phyloP scores from a whole-genome alignment of 2,888 invertebrate species.

The Mallateleia sp. region DNA sequence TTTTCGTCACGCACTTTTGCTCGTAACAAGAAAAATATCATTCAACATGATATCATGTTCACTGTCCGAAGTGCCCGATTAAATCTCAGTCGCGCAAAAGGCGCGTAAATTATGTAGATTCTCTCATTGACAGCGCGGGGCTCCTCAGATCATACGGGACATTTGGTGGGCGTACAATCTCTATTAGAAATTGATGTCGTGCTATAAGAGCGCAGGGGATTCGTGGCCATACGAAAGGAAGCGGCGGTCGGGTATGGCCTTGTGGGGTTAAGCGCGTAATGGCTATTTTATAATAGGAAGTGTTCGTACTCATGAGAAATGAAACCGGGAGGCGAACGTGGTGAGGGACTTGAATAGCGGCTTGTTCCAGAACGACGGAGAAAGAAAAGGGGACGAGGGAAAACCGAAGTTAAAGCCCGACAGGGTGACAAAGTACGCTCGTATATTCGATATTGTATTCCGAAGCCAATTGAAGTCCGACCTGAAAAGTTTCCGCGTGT shows the following conservation, averaged over 20 bases:
- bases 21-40: neutral
- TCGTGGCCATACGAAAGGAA: slow-evolving; percentile 35
- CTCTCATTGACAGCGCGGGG: slow-evolving; percentile 17
- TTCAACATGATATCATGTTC: neutral
- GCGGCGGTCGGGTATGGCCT: slow-evolving; percentile 28
- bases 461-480: slow-evolving; percentile 47
- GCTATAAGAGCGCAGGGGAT: slow-evolving; percentile 26
- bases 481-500: slow-evolving; percentile 45
- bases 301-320: slow-evolving; percentile 56
- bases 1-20: too few species aligned
- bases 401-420: slow-evolving; percentile 51
- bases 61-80: slow-evolving; percentile 25
- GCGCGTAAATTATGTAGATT: slow-evolving; percentile 49
- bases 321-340: slow-evolving; percentile 26
- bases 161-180: slow-evolving; percentile 57
- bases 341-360: slow-evolving; percentile 36
- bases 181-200: slow-evolving; percentile 63
- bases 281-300: slow-evolving; percentile 71
- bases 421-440: slow-evolving; percentile 60
- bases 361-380: slow-evolving; percentile 37
- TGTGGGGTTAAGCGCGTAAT: slow-evolving; percentile 57
- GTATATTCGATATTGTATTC: slow-evolving; percentile 70
- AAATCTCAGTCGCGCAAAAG: slow-evolving; percentile 35
- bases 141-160: slow-evolving; percentile 33
- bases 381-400: slow-evolving; percentile 41